phyloP scores from a whole-genome alignment of 2,113 vertebrate species.

The Onychorhynchus coronatus region DNA sequence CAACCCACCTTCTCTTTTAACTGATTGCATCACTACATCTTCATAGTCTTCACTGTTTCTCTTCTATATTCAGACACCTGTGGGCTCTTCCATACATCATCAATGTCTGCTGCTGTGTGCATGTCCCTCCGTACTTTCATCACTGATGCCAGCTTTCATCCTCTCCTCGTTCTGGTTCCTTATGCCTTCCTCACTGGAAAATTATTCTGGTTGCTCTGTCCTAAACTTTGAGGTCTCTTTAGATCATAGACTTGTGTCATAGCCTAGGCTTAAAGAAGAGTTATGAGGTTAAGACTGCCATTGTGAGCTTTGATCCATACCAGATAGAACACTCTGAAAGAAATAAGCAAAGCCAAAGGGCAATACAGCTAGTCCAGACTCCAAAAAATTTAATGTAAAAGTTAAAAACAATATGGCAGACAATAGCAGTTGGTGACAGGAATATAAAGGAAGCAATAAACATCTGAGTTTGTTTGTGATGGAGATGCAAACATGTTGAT shows the following conservation, averaged over 20 bases:
- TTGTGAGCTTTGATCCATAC: not conserved
- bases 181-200: not conserved
- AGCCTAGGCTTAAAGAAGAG: not conserved
- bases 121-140: not conserved
- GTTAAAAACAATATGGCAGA: not conserved
- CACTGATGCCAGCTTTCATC: not conserved
- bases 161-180: not conserved
- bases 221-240: not conserved
- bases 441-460: not conserved
- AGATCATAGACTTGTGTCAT: not conserved
- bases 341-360: not conserved
- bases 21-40: not conserved
- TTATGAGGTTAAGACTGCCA: not conserved
- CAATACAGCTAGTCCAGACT: not conserved
- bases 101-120: not conserved
- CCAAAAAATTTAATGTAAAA: not conserved
- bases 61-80: not conserved
- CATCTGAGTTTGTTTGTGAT: not conserved
- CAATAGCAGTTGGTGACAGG: not conserved
- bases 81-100: not conserved
- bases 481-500: not conserved
- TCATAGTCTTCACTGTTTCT: not conserved
- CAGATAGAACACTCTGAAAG: not conserved
- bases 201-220: not conserved
- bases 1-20: not conserved